A percentile compares a stretch with the other conserved stretches of the same genome.
These are phyloP conservation scores for Drosophila stalkeri DNA, from an alignment of 2,888 invertebrate genomes.

Conservation along the genomic window DNA sequence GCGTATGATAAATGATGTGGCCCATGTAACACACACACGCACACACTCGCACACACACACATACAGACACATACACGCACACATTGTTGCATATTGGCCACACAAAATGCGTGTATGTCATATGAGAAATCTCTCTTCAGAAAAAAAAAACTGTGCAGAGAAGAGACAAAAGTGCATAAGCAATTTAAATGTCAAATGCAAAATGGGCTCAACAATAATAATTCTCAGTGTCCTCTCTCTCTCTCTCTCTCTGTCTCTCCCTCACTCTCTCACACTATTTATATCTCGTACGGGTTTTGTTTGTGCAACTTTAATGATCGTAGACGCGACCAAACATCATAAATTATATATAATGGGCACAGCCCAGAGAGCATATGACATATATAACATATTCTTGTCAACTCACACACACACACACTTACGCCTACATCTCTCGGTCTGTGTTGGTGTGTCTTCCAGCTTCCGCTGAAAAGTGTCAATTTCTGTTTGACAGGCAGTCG, in stretches of 20 bases:
- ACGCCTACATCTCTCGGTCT: conserved; percentile 1
- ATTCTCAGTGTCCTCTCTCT: conserved; percentile 37
- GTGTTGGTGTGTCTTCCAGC: not conserved
- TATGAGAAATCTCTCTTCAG: conserved; percentile 59
- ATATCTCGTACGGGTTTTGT: conserved; percentile 26
- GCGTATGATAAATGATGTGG: conserved; percentile 68
- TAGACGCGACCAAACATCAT: conserved; percentile 46
- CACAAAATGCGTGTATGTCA: conserved; percentile 65
- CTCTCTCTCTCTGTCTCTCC: not conserved
- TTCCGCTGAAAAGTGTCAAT: conserved; percentile 54
- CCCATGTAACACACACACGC: conserved; percentile 47
- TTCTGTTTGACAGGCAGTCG: conserved; percentile 44
- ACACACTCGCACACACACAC: conserved; percentile 6
- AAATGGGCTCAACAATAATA: conserved; percentile 57
- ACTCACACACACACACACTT: conserved; percentile 11
- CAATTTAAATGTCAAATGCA: conserved; percentile 68
- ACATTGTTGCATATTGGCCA: conserved; percentile 35
- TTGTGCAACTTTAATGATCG: conserved; percentile 62
- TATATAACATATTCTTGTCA: conserved; percentile 46
- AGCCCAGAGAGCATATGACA: conserved; percentile 40
- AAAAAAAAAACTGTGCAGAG: conserved; percentile 34
- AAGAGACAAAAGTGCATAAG: conserved; percentile 51
- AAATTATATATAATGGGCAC: conserved; percentile 52
- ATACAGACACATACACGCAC: not conserved
- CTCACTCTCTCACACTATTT: not conserved